Conservation (phyloP, 2,888 invertebrate genomes). For the Sphaerophoria taeniata region DNA sequence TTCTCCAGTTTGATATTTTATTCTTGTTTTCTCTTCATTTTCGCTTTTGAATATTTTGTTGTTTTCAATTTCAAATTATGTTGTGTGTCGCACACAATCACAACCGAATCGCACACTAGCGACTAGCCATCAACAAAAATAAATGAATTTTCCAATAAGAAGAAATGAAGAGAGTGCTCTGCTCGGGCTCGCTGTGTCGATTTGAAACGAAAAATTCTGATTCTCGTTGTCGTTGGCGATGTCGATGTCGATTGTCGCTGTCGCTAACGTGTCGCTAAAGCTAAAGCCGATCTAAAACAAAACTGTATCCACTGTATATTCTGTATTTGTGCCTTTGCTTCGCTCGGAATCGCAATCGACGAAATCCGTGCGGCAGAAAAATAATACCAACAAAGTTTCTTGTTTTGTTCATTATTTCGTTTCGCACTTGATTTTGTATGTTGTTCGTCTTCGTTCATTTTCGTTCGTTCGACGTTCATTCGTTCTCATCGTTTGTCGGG, state of each 20-base stretch:
- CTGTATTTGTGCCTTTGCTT: slow-evolving; percentile 23
- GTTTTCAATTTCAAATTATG: slow-evolving; percentile 20
- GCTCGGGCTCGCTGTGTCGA: slow-evolving; percentile 3
- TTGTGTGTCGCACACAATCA: slow-evolving; percentile 24
- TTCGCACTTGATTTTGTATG: neutral
- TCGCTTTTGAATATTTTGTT: slow-evolving; percentile 50
- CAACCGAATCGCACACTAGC: slow-evolving; percentile 44
- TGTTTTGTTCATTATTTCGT: slow-evolving; percentile 34
- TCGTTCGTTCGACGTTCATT: neutral
- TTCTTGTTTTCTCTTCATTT: slow-evolving; percentile 56
- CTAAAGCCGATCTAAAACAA: slow-evolving; percentile 39
- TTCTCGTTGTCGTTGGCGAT: neutral
- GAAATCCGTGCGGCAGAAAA: neutral
- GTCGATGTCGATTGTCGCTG: slow-evolving; percentile 9
- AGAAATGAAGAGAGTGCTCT: slow-evolving; percentile 24
- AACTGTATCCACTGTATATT: neutral
- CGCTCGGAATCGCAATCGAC: neutral
- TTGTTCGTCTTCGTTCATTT: neutral
- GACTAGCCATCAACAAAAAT: neutral
- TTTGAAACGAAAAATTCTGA: neutral
- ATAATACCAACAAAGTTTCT: slow-evolving; percentile 21
- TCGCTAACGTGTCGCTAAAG: slow-evolving; percentile 6
- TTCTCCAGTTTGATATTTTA: slow-evolving; percentile 23
- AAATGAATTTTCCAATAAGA: slow-evolving; percentile 33
- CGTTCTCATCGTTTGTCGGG: slow-evolving; percentile 23